A percentile compares a stretch with the other conserved stretches of the same genome.
These are phyloP conservation scores for Globia sparganii DNA, from an alignment of 2,888 invertebrate genomes.

Conservation along the genomic window DNA sequence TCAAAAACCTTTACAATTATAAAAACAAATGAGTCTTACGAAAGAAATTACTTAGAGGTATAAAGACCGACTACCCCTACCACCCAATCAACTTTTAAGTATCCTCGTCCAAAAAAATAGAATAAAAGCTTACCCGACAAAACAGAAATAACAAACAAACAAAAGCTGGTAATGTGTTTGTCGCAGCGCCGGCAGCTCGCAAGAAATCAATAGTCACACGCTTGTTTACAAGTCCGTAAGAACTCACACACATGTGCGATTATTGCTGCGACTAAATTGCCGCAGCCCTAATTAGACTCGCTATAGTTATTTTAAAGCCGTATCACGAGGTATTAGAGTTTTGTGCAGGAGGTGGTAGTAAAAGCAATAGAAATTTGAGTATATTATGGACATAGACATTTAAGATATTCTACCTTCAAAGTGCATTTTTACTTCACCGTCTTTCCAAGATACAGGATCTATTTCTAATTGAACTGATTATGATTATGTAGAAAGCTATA, in stretches of 20 bases:
- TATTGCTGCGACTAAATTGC: slow-evolving; percentile 49
- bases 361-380: not conserved
- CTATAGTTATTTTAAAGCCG: slow-evolving; percentile 46
- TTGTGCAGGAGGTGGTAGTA: not conserved
- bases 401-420: not conserved
- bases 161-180: slow-evolving; percentile 50
- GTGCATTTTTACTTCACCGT: not conserved
- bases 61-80: not conserved
- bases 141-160: slow-evolving; percentile 55
- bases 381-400: not conserved
- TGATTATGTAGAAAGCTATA: not conserved
- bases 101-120: slow-evolving; percentile 6
- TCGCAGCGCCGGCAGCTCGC: slow-evolving; percentile 55
- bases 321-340: slow-evolving; percentile 7
- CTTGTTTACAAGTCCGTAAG: slow-evolving; percentile 63
- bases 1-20: not conserved
- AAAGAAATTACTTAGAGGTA: slow-evolving; percentile 16
- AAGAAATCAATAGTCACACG: slow-evolving; percentile 61
- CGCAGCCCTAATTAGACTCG: slow-evolving; percentile 56
- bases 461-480: not conserved
- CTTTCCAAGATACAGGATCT: not conserved
- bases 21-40: slow-evolving; percentile 13
- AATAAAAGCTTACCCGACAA: slow-evolving; percentile 25
- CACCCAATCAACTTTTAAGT: slow-evolving; percentile 18
- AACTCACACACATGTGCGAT: slow-evolving; percentile 63